phyloP scores from a whole-genome alignment of 2,797 vertebrate genomes.

The Sebastes flavidus region DNA sequence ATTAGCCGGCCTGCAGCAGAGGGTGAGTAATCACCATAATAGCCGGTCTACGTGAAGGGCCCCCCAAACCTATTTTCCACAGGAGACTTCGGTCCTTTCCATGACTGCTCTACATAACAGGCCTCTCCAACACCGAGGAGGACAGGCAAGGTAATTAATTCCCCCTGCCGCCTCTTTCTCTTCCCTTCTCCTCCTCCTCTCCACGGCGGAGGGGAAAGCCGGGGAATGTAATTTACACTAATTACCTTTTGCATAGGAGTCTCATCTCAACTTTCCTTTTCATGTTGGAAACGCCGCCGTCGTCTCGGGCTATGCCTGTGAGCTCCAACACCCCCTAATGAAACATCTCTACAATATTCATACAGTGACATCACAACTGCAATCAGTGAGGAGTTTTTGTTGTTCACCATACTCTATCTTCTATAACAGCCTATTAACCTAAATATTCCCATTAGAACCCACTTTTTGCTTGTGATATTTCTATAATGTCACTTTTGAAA shows the following conservation, averaged over 20 bases:
- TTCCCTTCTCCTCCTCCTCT: conserved; percentile 71
- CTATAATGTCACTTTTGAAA: conserved; percentile 9
- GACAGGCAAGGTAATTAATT: conserved; percentile 80
- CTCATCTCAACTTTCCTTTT: conserved; percentile 79
- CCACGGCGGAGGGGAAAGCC: conserved; percentile 64
- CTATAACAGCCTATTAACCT: neutral
- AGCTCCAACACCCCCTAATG: conserved; percentile 47
- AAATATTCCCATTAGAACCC: neutral
- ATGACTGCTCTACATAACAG: conserved; percentile 71
- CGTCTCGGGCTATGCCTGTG: conserved; percentile 41
- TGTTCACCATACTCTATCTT: neutral
- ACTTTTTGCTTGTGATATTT: neutral
- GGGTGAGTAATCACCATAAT: conserved; percentile 65
- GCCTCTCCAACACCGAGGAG: conserved; percentile 59
- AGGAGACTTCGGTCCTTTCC: conserved; percentile 70
- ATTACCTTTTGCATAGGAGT: conserved; percentile 79
- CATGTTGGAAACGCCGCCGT: conserved; percentile 52
- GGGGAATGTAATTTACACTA: conserved; percentile 81
- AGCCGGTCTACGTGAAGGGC: conserved; percentile 27
- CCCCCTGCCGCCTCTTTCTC: conserved; percentile 70
- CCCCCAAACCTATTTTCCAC: conserved; percentile 63
- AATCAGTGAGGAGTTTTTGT: neutral
- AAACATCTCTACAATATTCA: conserved; percentile 49
- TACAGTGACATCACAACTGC: conserved; percentile 11
- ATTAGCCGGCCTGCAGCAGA: conserved; percentile 39